Evolutionary conservation across 2,113 vertebrate genomes (phyloP).

Genomic region (Girardinichthys multiradiatus): DNA sequence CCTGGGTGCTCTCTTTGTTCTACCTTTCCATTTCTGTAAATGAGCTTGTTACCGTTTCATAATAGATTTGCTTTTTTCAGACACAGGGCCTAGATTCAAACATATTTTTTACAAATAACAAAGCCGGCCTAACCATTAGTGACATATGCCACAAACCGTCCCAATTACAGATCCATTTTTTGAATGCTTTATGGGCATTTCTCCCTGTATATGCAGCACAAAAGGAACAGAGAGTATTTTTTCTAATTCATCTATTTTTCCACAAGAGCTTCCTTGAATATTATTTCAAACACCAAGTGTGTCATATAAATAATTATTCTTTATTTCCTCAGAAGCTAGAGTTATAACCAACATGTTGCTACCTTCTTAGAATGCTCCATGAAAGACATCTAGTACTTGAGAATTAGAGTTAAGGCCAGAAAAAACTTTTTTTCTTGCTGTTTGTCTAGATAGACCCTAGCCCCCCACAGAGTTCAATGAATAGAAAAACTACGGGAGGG

Average conservation of each 20-base stretch:
- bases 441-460: conserved; percentile 17
- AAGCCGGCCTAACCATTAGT: conserved; percentile 60
- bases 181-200: conserved; percentile 30
- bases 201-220: conserved; percentile 26
- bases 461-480: conserved; percentile 43
- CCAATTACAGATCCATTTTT: conserved; percentile 60
- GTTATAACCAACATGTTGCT: conserved; percentile 1
- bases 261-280: conserved; percentile 20
- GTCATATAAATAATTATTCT: not conserved
- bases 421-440: conserved; percentile 33
- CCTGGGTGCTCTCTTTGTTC: conserved; percentile 69
- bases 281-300: conserved; percentile 35
- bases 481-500: conserved; percentile 43
- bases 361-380: conserved; percentile 45
- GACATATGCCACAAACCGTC: conserved; percentile 48
- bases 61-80: conserved; percentile 64
- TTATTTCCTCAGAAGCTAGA: conserved; percentile 12
- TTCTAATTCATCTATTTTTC: conserved; percentile 24
- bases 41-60: conserved; percentile 74
- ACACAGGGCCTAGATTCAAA: conserved; percentile 40
- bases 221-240: conserved; percentile 47
- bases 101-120: conserved; percentile 52
- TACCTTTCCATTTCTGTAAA: conserved; percentile 63
- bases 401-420: conserved; percentile 42
- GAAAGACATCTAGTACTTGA: conserved; percentile 62